phyloP scores from a whole-genome alignment of 2,113 vertebrate genomes.

The Urocitellus parryii region DNA sequence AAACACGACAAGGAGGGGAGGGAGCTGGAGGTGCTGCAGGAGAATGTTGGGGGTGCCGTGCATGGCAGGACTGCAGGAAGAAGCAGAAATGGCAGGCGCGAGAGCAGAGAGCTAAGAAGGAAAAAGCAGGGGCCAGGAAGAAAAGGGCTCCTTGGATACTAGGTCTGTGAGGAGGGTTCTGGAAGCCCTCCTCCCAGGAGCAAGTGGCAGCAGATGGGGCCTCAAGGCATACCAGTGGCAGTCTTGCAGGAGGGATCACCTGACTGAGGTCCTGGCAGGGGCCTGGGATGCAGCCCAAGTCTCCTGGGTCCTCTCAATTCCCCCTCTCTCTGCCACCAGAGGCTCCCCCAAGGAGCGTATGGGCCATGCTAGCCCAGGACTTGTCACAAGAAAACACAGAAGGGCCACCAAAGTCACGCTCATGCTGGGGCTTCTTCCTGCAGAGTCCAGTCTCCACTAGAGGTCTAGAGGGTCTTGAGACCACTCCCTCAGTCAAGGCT shows the following conservation, averaged over 20 bases:
- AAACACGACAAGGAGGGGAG: slow-evolving; percentile 36
- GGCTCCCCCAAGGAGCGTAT: not conserved
- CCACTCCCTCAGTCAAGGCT: not conserved
- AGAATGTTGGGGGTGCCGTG: not conserved
- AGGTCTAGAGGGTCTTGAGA: not conserved
- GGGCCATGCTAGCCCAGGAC: not conserved
- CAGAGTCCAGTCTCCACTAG: not conserved
- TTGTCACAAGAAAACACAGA: not conserved
- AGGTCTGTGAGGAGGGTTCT: not conserved
- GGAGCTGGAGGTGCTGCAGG: slow-evolving; percentile 21
- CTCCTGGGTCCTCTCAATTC: not conserved
- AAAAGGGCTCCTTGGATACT: not conserved
- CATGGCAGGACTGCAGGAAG: slow-evolving; percentile 29
- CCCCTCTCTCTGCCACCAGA: not conserved
- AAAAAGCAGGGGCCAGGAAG: not conserved
- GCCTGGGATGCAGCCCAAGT: not conserved
- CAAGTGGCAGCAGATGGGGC: not conserved
- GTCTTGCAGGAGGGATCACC: not conserved
- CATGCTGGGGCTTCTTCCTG: not conserved
- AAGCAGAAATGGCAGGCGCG: not conserved
- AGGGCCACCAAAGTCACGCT: not conserved
- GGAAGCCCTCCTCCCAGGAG: not conserved
- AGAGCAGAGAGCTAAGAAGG: slow-evolving; percentile 33
- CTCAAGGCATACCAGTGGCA: not conserved
- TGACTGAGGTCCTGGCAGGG: not conserved